phyloP scores from a whole-genome alignment of 2,888 invertebrate genomes.

The Panzeria rudis region DNA sequence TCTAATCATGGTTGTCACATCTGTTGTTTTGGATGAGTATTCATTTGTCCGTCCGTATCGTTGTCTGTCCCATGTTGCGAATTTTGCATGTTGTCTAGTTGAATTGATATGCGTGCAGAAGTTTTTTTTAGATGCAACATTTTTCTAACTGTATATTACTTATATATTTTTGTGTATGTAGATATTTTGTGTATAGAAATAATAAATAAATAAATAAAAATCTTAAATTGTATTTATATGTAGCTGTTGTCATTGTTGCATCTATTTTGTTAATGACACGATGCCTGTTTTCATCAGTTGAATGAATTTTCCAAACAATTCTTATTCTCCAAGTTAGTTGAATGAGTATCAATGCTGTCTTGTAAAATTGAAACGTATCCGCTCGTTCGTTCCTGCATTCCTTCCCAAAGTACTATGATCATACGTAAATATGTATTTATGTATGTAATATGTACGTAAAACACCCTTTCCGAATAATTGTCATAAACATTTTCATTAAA shows the following conservation, averaged over 20 bases:
- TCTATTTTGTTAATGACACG: conserved; percentile 68
- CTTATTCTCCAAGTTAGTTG: conserved; percentile 5
- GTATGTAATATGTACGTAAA: neutral
- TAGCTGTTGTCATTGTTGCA: conserved; percentile 56
- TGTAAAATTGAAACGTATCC: conserved; percentile 30
- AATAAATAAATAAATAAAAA: neutral
- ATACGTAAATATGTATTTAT: neutral
- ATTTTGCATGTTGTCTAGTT: conserved; percentile 34
- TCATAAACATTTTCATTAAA: conserved; percentile 57
- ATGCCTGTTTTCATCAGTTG: conserved; percentile 67
- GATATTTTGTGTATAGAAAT: neutral
- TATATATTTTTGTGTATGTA: neutral
- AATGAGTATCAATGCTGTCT: conserved; percentile 8
- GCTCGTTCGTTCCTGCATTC: neutral
- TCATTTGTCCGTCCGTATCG: conserved; percentile 14
- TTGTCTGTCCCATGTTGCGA: conserved; percentile 11
- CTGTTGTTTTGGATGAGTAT: conserved; percentile 64
- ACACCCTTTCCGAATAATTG: conserved; percentile 35
- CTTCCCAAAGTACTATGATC: conserved; percentile 2
- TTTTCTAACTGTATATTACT: conserved; percentile 68
- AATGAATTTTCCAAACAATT: conserved; percentile 49
- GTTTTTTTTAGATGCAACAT: conserved; percentile 65
- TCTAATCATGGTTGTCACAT: conserved; percentile 71
- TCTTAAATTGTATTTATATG: conserved; percentile 34
- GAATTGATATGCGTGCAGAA: conserved; percentile 67